Evolutionary conservation across 2,888 invertebrate genomes (phyloP), one percentile per base, ranked within the genome.

Genomic region (Drosophila yooni): DNA sequence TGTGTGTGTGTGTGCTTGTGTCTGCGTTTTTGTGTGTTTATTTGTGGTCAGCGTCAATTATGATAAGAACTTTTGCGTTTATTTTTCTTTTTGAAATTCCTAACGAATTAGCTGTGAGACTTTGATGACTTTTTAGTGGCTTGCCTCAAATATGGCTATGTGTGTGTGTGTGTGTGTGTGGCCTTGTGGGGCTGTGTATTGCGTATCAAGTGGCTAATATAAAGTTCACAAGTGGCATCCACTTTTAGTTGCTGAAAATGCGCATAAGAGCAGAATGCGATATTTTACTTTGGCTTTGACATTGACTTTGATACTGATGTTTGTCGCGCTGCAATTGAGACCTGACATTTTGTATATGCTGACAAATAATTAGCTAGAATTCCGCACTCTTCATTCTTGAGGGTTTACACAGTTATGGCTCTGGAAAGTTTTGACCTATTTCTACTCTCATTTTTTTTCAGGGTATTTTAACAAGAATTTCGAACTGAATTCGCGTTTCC

Each of bases 81-180:
- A 7, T 15, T 10, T 54, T 60, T 53, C 52, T 54, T 33, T 25
- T 18, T 11, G 27, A 33, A 25, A 48, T 54, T 61, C 15, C 68
- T 54, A 79, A 80, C 74, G 74, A 83, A 81, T 80, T 76, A 63
- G 64, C 83, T 70, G 74, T 76, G 71, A 29, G 63, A 69, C 62
- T 80, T 80, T 81, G 70, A 81, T 76, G 70, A 76, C 80, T 76
- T 79, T 81, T 58, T 61, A 70, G 75, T 67, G 61, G 53, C 54
- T 6, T 25, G 31, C 66, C 63, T 36, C 53, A 58, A 40, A 48
- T 46, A 29, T 31, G 21, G 5, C n/a, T 34, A 31, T 43, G n/a
- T 33, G n/a, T n/a, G n/a, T 10, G 8, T 27, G 31, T 36, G 51
- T 51, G 36, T 15, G 51, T 46, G 48, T 50, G 31, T 21, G 13